phyloP scores from a whole-genome alignment of 2,888 invertebrate species.

The Reticulitermes lucifugus region DNA sequence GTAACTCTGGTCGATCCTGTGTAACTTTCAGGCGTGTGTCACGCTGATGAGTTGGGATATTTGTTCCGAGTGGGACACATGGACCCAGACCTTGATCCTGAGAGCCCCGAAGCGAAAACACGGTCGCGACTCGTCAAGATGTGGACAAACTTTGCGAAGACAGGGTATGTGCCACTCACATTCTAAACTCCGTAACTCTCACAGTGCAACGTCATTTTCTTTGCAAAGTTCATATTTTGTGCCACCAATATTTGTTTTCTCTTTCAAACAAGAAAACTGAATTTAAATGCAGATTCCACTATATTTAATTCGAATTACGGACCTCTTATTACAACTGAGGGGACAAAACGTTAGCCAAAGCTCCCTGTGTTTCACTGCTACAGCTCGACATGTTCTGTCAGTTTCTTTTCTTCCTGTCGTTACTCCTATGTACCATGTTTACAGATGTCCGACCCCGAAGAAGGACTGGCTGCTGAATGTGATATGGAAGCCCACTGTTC shows the following conservation, averaged over 20 bases:
- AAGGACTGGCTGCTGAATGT: slow-evolving; percentile 8
- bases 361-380: too few species aligned
- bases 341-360: too few species aligned
- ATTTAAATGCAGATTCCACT: too few species aligned
- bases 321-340: too few species aligned
- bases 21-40: slow-evolving; percentile 48
- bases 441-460: slow-evolving; percentile 39
- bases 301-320: too few species aligned
- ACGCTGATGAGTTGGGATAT: slow-evolving; percentile 52
- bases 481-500: slow-evolving; percentile 24
- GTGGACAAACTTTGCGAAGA: slow-evolving; percentile 53
- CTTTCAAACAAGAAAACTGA: too few species aligned
- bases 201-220: neutral
- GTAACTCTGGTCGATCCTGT: too few species aligned
- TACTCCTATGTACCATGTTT: neutral
- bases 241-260: too few species aligned
- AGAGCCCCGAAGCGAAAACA: slow-evolving; percentile 39
- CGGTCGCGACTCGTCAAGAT: slow-evolving; percentile 43
- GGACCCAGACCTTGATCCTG: slow-evolving; percentile 35
- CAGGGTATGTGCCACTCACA: slow-evolving; percentile 41
- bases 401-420: too few species aligned
- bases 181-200: neutral
- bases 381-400: too few species aligned
- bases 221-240: neutral
- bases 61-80: slow-evolving; percentile 45